These are phyloP conservation scores for Myotis vivesi DNA, from an alignment of 2,797 vertebrate species.

Conservation along the genomic window DNA sequence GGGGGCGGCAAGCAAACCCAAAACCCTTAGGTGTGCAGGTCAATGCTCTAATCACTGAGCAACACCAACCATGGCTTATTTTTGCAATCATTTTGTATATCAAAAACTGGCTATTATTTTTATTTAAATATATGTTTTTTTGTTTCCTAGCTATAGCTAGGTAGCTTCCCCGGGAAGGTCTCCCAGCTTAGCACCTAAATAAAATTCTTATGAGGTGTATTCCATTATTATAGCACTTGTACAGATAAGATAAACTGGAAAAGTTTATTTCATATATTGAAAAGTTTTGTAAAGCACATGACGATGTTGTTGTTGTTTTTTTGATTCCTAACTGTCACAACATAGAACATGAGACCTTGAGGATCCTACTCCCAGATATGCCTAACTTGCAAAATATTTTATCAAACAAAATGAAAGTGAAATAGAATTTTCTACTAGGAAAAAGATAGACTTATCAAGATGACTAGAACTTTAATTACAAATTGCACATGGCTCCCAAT, in stretches of 20 bases:
- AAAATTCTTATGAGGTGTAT: background rate
- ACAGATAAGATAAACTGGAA: background rate
- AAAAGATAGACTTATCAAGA: slow-evolving; percentile 45
- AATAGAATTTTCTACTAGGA: slow-evolving; percentile 50
- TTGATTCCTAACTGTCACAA: background rate
- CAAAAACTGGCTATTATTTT: background rate
- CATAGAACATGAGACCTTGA: background rate
- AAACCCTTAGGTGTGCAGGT: no score
- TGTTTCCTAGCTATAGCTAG: background rate
- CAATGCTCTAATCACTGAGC: no score
- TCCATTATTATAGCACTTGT: background rate
- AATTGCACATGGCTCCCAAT: slow-evolving; percentile 53
- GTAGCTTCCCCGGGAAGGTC: background rate
- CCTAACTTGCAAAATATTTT: slow-evolving; percentile 11
- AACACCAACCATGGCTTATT: no score
- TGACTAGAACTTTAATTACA: slow-evolving; percentile 67
- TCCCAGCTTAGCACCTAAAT: background rate
- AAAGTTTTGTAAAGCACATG: background rate
- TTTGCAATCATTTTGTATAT: background rate
- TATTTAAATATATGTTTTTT: background rate
- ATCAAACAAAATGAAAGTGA: slow-evolving; percentile 53
- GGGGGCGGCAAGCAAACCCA: no score
- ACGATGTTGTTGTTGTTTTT: background rate
- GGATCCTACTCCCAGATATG: background rate
- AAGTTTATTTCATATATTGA: background rate